phyloP scores from a whole-genome alignment of 2,797 vertebrate genomes.

The Phrynocephalus guinanensis region DNA sequence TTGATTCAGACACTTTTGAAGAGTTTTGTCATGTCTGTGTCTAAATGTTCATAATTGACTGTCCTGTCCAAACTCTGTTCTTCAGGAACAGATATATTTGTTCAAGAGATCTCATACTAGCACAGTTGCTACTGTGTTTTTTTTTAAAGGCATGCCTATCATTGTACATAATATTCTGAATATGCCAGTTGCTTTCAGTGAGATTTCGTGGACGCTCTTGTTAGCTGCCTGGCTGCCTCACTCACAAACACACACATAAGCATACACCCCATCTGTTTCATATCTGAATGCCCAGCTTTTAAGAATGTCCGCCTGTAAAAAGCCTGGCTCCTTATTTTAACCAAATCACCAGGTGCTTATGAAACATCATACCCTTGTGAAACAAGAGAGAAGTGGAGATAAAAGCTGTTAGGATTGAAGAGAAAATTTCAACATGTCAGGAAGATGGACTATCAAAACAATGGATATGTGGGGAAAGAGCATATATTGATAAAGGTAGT shows the following conservation, averaged over 20 bases:
- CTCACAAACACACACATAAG: neutral
- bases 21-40: constrained; percentile 43
- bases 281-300: constrained; percentile 65
- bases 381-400: constrained; percentile 62
- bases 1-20: constrained; percentile 63
- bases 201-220: constrained; percentile 51
- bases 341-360: constrained; percentile 76
- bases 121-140: neutral
- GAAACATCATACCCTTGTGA: constrained; percentile 67
- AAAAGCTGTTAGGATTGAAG: constrained; percentile 44
- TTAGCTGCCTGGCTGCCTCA: constrained; percentile 45
- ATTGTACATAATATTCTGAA: constrained; percentile 61
- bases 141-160: constrained; percentile 44
- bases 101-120: neutral
- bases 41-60: constrained; percentile 32
- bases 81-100: constrained; percentile 42
- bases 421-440: constrained; percentile 43
- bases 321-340: constrained; percentile 66
- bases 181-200: constrained; percentile 65
- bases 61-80: constrained; percentile 45
- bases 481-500: neutral
- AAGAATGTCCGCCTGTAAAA: constrained; percentile 67
- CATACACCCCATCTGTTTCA: constrained; percentile 68
- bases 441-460: constrained; percentile 23
- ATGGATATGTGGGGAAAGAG: constrained; percentile 20